Base-by-base conservation (phyloP, 2,888 invertebrate genomes). In the Drosophila trichaetosa region DNA sequence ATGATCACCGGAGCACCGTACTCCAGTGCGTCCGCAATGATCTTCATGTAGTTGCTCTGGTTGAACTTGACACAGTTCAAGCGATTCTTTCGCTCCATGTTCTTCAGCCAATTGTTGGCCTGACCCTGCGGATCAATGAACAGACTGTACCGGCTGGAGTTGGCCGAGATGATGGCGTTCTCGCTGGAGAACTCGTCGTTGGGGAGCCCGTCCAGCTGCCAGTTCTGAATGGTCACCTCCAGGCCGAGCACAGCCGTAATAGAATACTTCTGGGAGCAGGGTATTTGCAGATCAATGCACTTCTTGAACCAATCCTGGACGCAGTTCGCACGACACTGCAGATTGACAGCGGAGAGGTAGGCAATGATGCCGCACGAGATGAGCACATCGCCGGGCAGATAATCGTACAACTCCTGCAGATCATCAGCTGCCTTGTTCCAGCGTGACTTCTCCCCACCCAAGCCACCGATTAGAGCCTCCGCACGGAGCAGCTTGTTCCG, bases 101-200 rank as follows among this genome's bases (percentile, higher is more conserved):
- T 97, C 82, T 97, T 95, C 40, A 98, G 95, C 98, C 98, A 98
- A 91, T 97, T 97, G 91, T 97, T 97, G 36, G 98, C 98, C 92
- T 98, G 98, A 13, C 96, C 96, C 93, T 98, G 98, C 0, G 98
- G 98, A 93, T 98, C 98, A 77, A 98, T 97, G 92, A 98, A 96
- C 40, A 98, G 94, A 1, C 98, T 98, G 96, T 97, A 98, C 40
- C 98, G 95, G 24, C 96, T 95, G 0, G 98, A 97, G 93, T 96
- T 96, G 49, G 95, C 95, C 75, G 97, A 96, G 70, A 98, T 95
- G 53, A 98, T 96, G 4, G 97, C 98, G 71, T 98, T 98, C 93
- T 98, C 98, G 40, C 97, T 96, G 0, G 97, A 98, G 83, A 98
- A 95, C 16, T 95, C 94, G 92, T 98, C 98, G 11, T 97, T 95